Conservation (phyloP, 2,113 vertebrate species). For the Hippoglossus stenolepis region DNA sequence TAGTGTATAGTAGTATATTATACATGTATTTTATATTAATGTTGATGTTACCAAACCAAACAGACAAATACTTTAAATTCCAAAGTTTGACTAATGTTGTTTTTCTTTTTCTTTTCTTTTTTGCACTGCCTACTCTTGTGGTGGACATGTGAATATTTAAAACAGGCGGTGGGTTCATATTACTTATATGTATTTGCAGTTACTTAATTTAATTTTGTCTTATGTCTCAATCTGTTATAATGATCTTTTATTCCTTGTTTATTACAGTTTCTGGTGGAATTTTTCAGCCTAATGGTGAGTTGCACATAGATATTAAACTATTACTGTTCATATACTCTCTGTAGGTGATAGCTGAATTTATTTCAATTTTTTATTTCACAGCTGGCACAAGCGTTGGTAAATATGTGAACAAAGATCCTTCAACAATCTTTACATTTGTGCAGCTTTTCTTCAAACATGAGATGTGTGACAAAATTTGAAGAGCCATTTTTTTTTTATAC, state of each 20-base stretch:
- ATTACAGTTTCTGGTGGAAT: conserved; percentile 69
- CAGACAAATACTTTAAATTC: background rate
- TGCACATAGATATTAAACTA: background rate
- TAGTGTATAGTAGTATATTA: background rate
- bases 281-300: conserved; percentile 73
- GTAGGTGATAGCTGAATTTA: background rate
- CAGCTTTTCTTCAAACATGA: background rate
- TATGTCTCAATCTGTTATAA: background rate
- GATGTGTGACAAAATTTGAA: background rate
- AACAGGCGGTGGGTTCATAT: conserved; percentile 62
- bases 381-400: conserved; percentile 76
- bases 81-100: conserved; percentile 10
- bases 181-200: background rate
- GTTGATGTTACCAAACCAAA: background rate
- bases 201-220: background rate
- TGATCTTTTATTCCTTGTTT: conserved; percentile 4
- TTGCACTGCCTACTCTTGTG: background rate
- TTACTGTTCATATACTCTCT: background rate
- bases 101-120: background rate
- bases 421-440: background rate
- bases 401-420: conserved; percentile 6
- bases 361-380: conserved; percentile 39
- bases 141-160: background rate
- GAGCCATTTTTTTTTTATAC: background rate
- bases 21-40: background rate